Percentiles rank a stretch among this genome's conserved stretches.
These are phyloP conservation scores for Climacteris rufus DNA, from an alignment of 2,113 vertebrate species.

Conservation along the genomic window DNA sequence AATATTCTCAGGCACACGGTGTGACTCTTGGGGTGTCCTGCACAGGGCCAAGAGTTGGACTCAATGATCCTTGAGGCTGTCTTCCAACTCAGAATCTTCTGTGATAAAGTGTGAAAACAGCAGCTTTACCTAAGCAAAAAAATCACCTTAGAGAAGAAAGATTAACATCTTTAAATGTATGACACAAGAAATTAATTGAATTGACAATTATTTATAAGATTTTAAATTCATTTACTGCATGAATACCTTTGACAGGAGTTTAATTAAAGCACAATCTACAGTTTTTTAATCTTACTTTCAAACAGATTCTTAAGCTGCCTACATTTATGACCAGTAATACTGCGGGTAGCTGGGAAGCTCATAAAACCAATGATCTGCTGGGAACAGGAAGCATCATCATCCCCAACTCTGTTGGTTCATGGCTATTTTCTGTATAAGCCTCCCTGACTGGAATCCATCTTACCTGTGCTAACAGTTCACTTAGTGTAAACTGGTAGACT, in stretches of 20 bases:
- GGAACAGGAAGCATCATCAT: not conserved
- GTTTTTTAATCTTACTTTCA: not conserved
- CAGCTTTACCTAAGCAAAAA: not conserved
- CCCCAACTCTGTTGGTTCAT: not conserved
- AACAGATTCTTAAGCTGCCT: not conserved
- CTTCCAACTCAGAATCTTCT: not conserved
- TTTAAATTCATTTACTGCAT: conserved; percentile 21
- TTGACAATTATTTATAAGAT: not conserved
- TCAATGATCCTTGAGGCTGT: not conserved
- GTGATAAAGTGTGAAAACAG: not conserved
- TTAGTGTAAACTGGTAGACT: not conserved
- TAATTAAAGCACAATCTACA: not conserved
- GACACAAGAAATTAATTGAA: not conserved
- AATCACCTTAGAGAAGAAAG: not conserved
- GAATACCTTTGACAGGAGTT: not conserved
- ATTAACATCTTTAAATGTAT: not conserved
- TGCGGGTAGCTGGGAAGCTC: not conserved
- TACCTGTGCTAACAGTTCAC: not conserved
- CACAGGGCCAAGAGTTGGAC: not conserved
- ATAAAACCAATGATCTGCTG: not conserved
- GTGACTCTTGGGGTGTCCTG: not conserved
- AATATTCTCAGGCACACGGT: not conserved
- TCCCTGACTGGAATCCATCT: not conserved
- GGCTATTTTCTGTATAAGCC: not conserved
- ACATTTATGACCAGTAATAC: not conserved